phyloP scores from a whole-genome alignment of 1,140 invertebrate genomes.

The Drosophila quadrilineata region DNA sequence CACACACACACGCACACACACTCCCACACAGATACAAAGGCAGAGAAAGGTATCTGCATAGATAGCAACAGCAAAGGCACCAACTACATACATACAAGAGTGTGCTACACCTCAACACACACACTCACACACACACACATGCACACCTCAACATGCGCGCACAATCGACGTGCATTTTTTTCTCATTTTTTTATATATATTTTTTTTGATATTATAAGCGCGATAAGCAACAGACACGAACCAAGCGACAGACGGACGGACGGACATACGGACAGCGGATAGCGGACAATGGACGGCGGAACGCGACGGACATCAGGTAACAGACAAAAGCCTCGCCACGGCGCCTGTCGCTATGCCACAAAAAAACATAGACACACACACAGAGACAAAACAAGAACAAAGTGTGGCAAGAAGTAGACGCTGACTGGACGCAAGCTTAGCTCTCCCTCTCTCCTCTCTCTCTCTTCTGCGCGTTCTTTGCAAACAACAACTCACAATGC shows the following conservation, averaged over 20 bases:
- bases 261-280: neutral
- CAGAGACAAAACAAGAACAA: too few species aligned
- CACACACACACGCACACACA: conserved; percentile 13
- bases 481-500: conserved; percentile 43
- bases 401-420: conserved; percentile 44
- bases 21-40: conserved; percentile 11
- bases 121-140: conserved; percentile 15
- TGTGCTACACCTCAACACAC: conserved; percentile 25
- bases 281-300: neutral
- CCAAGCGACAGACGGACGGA: conserved; percentile 12
- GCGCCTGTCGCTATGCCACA: conserved; percentile 47
- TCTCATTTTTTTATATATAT: too few species aligned
- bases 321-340: conserved; percentile 48
- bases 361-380: conserved; percentile 5
- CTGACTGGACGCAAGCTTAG: conserved; percentile 15
- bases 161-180: conserved; percentile 37
- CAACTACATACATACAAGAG: conserved; percentile 11
- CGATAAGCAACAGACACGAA: conserved; percentile 76
- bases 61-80: conserved; percentile 60
- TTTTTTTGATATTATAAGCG: conserved; percentile 69
- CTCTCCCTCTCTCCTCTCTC: neutral
- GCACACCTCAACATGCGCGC: too few species aligned
- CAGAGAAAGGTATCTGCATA: conserved; percentile 79
- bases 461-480: conserved; percentile 5
- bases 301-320: conserved; percentile 36